Evolutionary conservation across 2,113 vertebrate species (phyloP).

Genomic region (Gnathonemus longibarbis): DNA sequence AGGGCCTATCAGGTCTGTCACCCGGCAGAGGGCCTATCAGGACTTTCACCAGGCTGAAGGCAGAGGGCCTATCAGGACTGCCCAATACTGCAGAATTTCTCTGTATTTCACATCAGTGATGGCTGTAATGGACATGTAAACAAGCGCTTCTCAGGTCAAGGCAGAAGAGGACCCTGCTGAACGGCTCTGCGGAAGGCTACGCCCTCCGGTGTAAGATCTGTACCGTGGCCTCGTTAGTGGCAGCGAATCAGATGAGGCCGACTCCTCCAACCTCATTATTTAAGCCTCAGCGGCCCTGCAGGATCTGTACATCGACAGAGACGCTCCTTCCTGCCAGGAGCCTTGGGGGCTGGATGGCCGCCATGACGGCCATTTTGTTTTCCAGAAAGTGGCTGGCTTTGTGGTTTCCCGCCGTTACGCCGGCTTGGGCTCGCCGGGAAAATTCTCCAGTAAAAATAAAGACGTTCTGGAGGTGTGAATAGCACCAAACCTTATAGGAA

Average conservation of each 20-base stretch:
- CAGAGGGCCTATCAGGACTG: neutral
- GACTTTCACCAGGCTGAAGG: neutral
- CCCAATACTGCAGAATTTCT: neutral
- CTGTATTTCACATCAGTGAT: neutral
- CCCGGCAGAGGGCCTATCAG: neutral
- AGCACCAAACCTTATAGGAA: neutral
- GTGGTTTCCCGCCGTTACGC: neutral
- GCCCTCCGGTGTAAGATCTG: neutral
- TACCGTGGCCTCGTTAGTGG: neutral
- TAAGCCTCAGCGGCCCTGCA: neutral
- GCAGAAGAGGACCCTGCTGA: neutral
- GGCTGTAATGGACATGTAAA: neutral
- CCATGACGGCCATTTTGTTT: neutral
- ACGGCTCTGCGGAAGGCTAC: neutral
- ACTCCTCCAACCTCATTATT: neutral
- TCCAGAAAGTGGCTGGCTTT: neutral
- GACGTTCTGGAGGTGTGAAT: neutral
- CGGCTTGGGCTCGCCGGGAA: neutral
- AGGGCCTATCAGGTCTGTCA: too few species aligned
- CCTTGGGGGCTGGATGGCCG: neutral
- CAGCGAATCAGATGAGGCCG: neutral
- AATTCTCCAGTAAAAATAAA: neutral
- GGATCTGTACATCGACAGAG: constrained; percentile 5
- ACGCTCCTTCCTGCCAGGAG: neutral
- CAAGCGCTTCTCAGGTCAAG: neutral